phyloP scores from a whole-genome alignment of 2,113 vertebrate genomes.

The Echinops telfairi region DNA sequence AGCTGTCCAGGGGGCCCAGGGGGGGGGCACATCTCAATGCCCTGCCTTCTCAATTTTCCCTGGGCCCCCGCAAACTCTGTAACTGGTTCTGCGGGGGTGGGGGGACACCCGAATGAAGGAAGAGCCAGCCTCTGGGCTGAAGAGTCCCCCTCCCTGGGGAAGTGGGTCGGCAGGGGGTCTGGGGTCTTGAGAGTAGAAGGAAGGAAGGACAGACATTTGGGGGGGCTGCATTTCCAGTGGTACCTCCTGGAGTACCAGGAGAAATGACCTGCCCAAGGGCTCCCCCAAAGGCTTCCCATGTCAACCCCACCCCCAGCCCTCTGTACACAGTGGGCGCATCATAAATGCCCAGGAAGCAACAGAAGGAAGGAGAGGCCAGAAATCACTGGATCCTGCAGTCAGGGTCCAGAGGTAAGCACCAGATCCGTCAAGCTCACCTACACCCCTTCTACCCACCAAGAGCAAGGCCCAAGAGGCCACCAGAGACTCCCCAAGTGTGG shows the following conservation, averaged over 20 bases:
- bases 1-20: not conserved
- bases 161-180: not conserved
- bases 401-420: not conserved
- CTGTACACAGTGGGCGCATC: not conserved
- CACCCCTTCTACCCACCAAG: not conserved
- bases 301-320: not conserved
- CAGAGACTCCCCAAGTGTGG: not conserved
- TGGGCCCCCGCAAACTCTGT: conserved; percentile 19
- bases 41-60: not conserved
- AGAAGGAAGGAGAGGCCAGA: not conserved
- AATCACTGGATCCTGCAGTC: not conserved
- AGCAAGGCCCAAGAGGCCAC: not conserved
- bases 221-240: not conserved
- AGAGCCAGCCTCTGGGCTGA: not conserved
- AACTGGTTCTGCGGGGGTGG: not conserved
- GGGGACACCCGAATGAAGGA: not conserved
- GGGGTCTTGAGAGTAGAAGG: no score
- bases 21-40: not conserved
- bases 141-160: not conserved
- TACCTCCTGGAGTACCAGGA: not conserved
- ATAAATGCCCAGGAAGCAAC: rapidly evolving
- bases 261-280: not conserved
- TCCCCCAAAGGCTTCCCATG: not conserved
- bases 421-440: not conserved
- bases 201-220: not conserved